Evolutionary conservation across 2,113 vertebrate genomes (phyloP).

Genomic region (Phainopepla nitens): DNA sequence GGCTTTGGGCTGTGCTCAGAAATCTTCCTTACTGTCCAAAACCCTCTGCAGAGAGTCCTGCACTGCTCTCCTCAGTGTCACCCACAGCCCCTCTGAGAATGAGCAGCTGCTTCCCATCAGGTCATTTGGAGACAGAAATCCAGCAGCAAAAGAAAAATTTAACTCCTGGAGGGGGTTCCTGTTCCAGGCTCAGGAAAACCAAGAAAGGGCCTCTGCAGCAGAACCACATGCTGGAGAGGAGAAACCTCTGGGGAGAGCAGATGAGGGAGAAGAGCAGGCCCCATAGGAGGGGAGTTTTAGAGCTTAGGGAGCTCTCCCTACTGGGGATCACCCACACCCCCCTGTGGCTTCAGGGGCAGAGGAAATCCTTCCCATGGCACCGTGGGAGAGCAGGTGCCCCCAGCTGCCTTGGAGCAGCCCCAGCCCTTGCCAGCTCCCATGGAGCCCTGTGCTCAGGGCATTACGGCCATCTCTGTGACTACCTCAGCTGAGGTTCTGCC

Average conservation of each 20-base stretch:
- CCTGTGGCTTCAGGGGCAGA: neutral
- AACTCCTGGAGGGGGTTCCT: neutral
- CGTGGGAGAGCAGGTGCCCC: fast-evolving
- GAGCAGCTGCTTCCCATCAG: neutral
- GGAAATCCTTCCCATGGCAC: neutral
- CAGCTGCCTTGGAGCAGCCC: fast-evolving
- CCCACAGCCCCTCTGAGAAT: neutral
- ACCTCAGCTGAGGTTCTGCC: neutral
- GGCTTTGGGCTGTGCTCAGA: neutral
- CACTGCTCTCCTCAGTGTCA: neutral
- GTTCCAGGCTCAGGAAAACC: neutral
- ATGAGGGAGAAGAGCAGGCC: neutral
- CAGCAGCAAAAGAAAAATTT: neutral
- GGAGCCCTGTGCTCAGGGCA: neutral
- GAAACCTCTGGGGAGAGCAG: neutral
- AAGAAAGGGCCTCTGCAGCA: neutral
- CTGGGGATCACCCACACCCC: fast-evolving
- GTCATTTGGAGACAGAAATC: neutral
- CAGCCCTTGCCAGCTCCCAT: neutral
- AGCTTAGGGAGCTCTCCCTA: neutral
- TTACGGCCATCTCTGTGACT: fast-evolving
- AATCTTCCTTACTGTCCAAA: neutral
- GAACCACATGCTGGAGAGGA: neutral
- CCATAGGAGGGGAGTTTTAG: neutral
- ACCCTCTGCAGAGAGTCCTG: neutral